Evolutionary conservation across 2,888 invertebrate species (phyloP), one percentile per base, ranked within the genome.

Genomic region (Chalcis sispes): DNA sequence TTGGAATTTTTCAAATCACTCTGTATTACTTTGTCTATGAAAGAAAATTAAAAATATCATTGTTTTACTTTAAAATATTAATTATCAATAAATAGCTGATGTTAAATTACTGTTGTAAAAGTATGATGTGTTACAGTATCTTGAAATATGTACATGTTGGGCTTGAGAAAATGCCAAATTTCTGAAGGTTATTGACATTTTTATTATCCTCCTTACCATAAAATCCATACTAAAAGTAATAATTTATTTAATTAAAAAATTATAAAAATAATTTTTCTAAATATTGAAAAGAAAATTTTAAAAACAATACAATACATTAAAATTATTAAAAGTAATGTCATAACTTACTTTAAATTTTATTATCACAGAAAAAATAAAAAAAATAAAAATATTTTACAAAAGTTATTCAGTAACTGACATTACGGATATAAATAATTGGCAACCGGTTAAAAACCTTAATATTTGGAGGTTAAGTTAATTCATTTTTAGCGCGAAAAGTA

Each of bases 181-280:
- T 76, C 71, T 71, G 20, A 71, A 61, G 66, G 66, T 72, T n/a
- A 62, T 25, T 54, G 71, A 67, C 54, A 76, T 71, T 67, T 46
- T 76, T 61, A 72, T 62, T 36, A 75, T 65, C 65, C 71, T 75
- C 36, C 32, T 72, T 54, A 75, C 71, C 66, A 71, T 61, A 58
- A 75, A 66, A 66, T 75, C 71, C 71, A 75, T 75, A 59, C 66
- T 71, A 20, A 59, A 61, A 75, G 10, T 61, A 61, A 36, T 20
- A 61, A 61, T 36, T 27, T 4, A 13, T 23, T 20, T 5, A 27
- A 7, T 1, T 46, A n/a, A 56, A 56, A 42, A 66, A 25, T 23
- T n/a, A 13, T 20, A 25, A 25, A 58, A 48, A 23, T 10, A 0
- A 15, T 15, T 48, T 18, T 8, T 13, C 8, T 23, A 27, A 54